Conservation (phyloP, 2,888 invertebrate species). For the Hesperia comma region DNA sequence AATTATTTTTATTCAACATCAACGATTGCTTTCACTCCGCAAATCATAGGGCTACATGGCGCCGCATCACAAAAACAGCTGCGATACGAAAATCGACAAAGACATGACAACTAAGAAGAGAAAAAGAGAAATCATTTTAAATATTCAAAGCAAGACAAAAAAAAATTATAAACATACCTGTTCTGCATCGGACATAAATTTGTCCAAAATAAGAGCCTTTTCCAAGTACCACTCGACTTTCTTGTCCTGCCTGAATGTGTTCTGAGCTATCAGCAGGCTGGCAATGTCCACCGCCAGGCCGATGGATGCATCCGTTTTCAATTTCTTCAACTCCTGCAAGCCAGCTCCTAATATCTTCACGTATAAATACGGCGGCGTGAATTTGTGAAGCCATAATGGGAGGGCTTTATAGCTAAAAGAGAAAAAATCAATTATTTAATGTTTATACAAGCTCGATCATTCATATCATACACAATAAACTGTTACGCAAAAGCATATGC, state of each 20-base stretch:
- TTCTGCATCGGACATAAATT: constrained; percentile 52
- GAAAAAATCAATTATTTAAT: no score
- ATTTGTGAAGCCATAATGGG: constrained; percentile 83
- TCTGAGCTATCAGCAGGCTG: constrained; percentile 76
- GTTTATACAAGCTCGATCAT: no score
- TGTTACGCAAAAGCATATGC: no score
- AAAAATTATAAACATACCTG: constrained; percentile 54
- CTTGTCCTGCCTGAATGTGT: constrained; percentile 70
- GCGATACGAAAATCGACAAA: no score
- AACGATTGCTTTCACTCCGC: no score
- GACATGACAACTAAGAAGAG: no score
- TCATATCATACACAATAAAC: no score
- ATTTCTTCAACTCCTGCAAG: constrained; percentile 68
- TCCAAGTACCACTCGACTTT: constrained; percentile 84
- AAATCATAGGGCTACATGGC: no score
- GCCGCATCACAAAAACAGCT: no score
- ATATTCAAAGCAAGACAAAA: no score
- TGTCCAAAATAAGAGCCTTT: constrained; percentile 85
- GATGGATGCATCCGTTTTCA: constrained; percentile 48
- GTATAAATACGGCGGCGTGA: constrained; percentile 80
- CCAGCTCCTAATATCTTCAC: constrained; percentile 68
- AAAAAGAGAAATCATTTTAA: no score
- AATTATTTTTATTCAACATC: no score
- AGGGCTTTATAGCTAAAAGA: constrained; percentile 60
- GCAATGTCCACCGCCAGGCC: constrained; percentile 79